These are phyloP conservation scores for Drosophila atroscutellata DNA, from an alignment of 2,888 invertebrate genomes.

Conservation along the genomic window DNA sequence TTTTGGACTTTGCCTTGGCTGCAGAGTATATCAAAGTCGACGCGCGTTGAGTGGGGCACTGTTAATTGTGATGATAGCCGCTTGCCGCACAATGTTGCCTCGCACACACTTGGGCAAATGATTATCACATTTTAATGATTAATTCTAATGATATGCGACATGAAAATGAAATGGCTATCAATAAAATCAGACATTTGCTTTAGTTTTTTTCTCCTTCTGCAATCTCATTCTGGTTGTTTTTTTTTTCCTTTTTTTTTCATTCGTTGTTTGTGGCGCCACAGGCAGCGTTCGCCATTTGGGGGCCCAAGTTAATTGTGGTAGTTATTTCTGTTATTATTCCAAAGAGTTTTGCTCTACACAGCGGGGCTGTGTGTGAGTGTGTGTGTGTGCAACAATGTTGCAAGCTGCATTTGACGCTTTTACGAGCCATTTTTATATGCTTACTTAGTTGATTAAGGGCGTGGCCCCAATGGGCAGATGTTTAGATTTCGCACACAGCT, in stretches of 20 bases:
- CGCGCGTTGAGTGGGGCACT: background rate
- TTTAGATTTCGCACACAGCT: slow-evolving; percentile 64
- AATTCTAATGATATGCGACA: slow-evolving; percentile 83
- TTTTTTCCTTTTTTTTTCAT: background rate
- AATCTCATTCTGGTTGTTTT: background rate
- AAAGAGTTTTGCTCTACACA: slow-evolving; percentile 29
- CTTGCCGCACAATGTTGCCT: slow-evolving; percentile 76
- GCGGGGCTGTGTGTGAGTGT: background rate
- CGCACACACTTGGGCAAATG: slow-evolving; percentile 77
- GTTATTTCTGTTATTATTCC: slow-evolving; percentile 67
- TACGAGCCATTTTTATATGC: slow-evolving; percentile 77
- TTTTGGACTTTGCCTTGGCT: background rate
- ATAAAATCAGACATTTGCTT: slow-evolving; percentile 59
- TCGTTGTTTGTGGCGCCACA: slow-evolving; percentile 58
- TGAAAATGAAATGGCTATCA: slow-evolving; percentile 70
- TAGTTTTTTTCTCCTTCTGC: slow-evolving; percentile 20
- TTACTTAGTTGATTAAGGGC: slow-evolving; percentile 80
- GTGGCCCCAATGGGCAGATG: slow-evolving; percentile 65
- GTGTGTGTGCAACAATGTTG: slow-evolving; percentile 62
- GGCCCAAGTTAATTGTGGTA: slow-evolving; percentile 75
- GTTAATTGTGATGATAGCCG: background rate
- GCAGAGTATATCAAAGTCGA: slow-evolving; percentile 6
- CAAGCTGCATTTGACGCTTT: slow-evolving; percentile 71
- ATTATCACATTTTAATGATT: slow-evolving; percentile 84
- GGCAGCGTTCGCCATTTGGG: slow-evolving; percentile 60